These are phyloP conservation scores for Reticulitermes lucifugus DNA, from an alignment of 2,888 invertebrate species.

Conservation along the genomic window DNA sequence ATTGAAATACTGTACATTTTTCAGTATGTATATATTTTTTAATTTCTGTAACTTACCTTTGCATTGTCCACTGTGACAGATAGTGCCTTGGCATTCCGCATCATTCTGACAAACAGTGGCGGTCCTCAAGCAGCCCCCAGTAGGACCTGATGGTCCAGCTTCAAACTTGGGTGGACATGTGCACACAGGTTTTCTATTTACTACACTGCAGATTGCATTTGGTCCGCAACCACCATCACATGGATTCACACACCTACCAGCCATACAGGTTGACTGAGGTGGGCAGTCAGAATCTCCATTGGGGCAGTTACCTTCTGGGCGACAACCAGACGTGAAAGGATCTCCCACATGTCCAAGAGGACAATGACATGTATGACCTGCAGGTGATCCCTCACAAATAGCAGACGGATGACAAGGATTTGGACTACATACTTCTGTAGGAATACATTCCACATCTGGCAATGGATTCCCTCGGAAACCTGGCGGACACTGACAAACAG, in stretches of 20 bases:
- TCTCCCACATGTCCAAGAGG: slow-evolving; percentile 83
- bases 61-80: slow-evolving; percentile 87
- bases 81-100: slow-evolving; percentile 80
- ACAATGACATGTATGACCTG: slow-evolving; percentile 83
- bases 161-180: slow-evolving; percentile 82
- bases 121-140: slow-evolving; percentile 79
- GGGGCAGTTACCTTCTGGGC: slow-evolving; percentile 80
- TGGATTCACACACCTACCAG: slow-evolving; percentile 81
- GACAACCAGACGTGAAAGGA: slow-evolving; percentile 80
- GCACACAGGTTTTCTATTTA: slow-evolving; percentile 82
- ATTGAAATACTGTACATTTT: too few species aligned
- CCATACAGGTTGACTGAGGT: slow-evolving; percentile 76
- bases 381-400: slow-evolving; percentile 73
- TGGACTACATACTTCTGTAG: slow-evolving; percentile 77
- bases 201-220: slow-evolving; percentile 84
- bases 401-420: slow-evolving; percentile 86
- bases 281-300: slow-evolving; percentile 83
- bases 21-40: not conserved
- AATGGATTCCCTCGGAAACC: slow-evolving; percentile 85
- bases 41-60: slow-evolving; percentile 64
- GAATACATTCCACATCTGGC: slow-evolving; percentile 84
- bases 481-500: slow-evolving; percentile 87
- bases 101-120: slow-evolving; percentile 76
- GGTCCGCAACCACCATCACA: slow-evolving; percentile 85
- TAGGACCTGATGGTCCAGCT: slow-evolving; percentile 71